Evolutionary conservation across 2,888 invertebrate genomes (phyloP).

Genomic region (Euspilapteryx auroguttella): DNA sequence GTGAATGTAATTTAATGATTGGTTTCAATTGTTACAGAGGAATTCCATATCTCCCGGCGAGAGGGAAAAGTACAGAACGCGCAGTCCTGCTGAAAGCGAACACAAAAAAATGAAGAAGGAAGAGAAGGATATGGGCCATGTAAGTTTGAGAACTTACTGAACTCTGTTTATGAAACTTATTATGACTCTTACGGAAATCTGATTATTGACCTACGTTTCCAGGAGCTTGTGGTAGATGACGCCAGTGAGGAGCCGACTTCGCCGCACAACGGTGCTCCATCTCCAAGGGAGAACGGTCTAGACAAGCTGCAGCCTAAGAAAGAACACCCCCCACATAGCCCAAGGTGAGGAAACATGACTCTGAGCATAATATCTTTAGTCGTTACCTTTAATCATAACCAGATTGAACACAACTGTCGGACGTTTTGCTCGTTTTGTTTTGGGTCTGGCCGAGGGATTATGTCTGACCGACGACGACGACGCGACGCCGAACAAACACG

Average conservation of each 20-base stretch:
- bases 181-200: too few species aligned
- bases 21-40: conserved; percentile 61
- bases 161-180: too few species aligned
- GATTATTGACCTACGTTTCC: too few species aligned
- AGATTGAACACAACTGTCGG: too few species aligned
- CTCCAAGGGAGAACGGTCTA: conserved; percentile 85
- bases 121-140: conserved; percentile 81
- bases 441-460: too few species aligned
- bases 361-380: too few species aligned
- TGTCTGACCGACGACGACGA: too few species aligned
- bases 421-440: too few species aligned
- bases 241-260: conserved; percentile 89
- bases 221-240: conserved; percentile 93
- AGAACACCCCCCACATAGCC: conserved; percentile 74
- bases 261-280: conserved; percentile 84
- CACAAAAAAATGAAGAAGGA: conserved; percentile 79
- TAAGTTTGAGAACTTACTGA: too few species aligned
- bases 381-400: too few species aligned
- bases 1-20: too few species aligned
- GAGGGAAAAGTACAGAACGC: conserved; percentile 79
- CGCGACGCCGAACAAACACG: too few species aligned
- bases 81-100: conserved; percentile 74
- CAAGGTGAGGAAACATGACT: conserved; percentile 30
- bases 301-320: conserved; percentile 79
- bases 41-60: conserved; percentile 86